A percentile compares a stretch with the other conserved stretches of the same genome.
phyloP scores from a whole-genome alignment of 2,888 invertebrate species.

The Cinara cedri region DNA sequence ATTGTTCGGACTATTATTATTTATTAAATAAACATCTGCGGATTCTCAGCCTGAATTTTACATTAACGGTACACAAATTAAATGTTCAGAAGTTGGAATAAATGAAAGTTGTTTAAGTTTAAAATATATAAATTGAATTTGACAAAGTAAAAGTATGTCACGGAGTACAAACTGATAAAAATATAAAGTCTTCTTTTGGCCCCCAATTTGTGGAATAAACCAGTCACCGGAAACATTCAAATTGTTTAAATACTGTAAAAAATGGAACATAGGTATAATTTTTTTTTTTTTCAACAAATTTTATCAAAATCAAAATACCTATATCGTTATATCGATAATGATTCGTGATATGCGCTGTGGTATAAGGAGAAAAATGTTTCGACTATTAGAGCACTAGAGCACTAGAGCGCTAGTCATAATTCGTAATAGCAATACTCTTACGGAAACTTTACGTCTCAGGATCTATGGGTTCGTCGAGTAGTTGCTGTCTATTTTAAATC shows the following conservation, averaged over 20 bases:
- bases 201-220: constrained; percentile 5
- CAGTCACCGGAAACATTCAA: background rate
- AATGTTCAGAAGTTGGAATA: background rate
- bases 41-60: background rate
- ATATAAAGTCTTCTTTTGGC: background rate
- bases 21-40: background rate
- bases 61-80: background rate
- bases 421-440: background rate
- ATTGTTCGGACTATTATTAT: background rate
- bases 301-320: too few species aligned
- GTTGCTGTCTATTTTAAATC: background rate
- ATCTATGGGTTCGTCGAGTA: background rate
- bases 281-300: too few species aligned
- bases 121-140: background rate
- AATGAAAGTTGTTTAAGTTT: background rate
- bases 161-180: background rate
- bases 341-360: too few species aligned
- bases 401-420: background rate
- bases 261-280: background rate
- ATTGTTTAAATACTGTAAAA: background rate
- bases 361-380: background rate
- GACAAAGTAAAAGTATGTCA: constrained; percentile 5
- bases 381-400: background rate
- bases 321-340: too few species aligned
- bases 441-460: background rate